phyloP scores from a whole-genome alignment of 2,113 vertebrate species.

The Tragelaphus buxtoni region DNA sequence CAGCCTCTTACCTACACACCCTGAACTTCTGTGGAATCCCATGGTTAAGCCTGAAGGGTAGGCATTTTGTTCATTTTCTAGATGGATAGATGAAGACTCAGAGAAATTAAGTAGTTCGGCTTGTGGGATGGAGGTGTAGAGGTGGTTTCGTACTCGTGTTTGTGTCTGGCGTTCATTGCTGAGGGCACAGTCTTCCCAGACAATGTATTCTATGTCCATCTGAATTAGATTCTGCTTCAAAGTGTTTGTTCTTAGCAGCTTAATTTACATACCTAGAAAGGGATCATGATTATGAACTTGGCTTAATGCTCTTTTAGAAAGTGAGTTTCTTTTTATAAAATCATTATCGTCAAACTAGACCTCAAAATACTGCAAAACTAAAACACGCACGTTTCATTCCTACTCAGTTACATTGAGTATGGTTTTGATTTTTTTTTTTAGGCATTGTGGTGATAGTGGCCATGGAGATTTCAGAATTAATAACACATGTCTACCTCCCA shows the following conservation, averaged over 20 bases:
- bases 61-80: neutral
- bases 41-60: neutral
- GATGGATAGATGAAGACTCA: neutral
- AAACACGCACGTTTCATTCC: neutral
- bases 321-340: neutral
- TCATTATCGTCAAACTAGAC: neutral
- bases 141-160: neutral
- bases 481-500: neutral
- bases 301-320: neutral
- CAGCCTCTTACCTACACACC: neutral
- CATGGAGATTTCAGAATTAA: neutral
- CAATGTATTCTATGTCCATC: neutral
- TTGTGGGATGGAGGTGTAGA: accelerated
- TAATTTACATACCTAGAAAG: neutral
- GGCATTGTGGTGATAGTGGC: neutral
- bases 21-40: neutral
- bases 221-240: neutral
- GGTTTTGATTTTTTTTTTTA: neutral
- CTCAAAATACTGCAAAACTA: neutral
- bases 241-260: neutral
- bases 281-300: neutral
- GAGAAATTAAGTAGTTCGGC: neutral
- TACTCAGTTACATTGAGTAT: neutral
- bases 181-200: neutral
- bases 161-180: neutral